Percentiles rank a stretch among this genome's conserved stretches.
phyloP scores from a whole-genome alignment of 1,140 invertebrate genomes.

The Neocloeon triangulifer region DNA sequence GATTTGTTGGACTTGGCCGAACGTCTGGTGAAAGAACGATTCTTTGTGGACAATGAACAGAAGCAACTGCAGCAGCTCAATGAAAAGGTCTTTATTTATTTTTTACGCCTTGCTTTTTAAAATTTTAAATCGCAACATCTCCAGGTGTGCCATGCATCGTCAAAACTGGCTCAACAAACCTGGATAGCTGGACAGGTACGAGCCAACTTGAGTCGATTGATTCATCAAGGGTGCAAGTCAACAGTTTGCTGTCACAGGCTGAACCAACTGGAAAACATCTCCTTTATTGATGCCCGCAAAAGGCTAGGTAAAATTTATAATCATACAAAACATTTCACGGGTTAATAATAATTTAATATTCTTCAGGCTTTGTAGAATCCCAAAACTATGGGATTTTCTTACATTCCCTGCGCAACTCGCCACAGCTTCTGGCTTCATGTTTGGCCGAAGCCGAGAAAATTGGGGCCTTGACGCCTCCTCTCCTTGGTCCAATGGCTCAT shows the following conservation, averaged over 20 bases:
- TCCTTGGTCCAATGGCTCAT: conserved; percentile 29
- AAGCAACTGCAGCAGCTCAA: conserved; percentile 45
- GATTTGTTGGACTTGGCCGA: conserved; percentile 44
- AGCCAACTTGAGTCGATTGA: conserved; percentile 56
- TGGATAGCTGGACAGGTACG: conserved; percentile 80
- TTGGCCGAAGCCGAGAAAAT: conserved; percentile 56
- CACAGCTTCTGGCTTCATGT: conserved; percentile 55
- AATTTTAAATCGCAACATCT: conserved; percentile 5
- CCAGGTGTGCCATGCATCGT: conserved; percentile 32
- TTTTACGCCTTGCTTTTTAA: conserved; percentile 3
- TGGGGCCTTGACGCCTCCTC: too few species aligned
- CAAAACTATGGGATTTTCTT: conserved; percentile 49
- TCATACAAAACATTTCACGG: conserved; percentile 8
- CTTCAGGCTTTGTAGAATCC: conserved; percentile 2
- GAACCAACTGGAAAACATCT: conserved; percentile 49
- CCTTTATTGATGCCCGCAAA: conserved; percentile 76
- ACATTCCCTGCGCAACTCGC: conserved; percentile 48
- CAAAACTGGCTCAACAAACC: conserved; percentile 47
- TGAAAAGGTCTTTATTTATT: conserved; percentile 29
- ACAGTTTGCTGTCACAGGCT: conserved; percentile 53
- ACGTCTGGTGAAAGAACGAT: conserved; percentile 43
- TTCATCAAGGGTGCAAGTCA: too few species aligned
- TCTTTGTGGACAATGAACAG: conserved; percentile 48
- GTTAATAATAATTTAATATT: too few species aligned
- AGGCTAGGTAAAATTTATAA: conserved; percentile 50